Evolutionary conservation across 2,113 vertebrate species (phyloP).

Genomic region (Sarotherodon lohbergeri): DNA sequence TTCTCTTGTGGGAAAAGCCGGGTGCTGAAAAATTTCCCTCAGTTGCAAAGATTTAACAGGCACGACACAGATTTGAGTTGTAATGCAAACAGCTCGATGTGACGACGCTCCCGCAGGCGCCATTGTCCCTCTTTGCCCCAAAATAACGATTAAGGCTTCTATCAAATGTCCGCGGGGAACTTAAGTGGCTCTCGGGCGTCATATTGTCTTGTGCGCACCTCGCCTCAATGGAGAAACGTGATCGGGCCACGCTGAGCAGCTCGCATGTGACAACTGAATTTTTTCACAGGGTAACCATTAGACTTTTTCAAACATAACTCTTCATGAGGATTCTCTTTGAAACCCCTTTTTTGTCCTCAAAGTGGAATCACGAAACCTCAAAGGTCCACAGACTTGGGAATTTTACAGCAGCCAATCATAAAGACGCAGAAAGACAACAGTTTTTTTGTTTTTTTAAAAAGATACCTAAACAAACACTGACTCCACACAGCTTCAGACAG

Average conservation of each 20-base stretch:
- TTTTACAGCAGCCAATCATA: not conserved
- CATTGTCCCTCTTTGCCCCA: slow-evolving; percentile 54
- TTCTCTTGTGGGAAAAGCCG: slow-evolving; percentile 13
- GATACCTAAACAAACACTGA: slow-evolving; percentile 53
- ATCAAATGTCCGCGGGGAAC: slow-evolving; percentile 56
- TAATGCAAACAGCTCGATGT: not conserved
- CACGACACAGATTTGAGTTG: slow-evolving; percentile 9
- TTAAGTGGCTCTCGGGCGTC: slow-evolving; percentile 55
- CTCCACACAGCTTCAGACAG: slow-evolving; percentile 20
- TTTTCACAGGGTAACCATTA: slow-evolving; percentile 60
- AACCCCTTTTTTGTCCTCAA: not conserved
- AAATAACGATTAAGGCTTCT: slow-evolving; percentile 69
- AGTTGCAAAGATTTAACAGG: slow-evolving; percentile 40
- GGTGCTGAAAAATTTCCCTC: slow-evolving; percentile 51
- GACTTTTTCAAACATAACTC: slow-evolving; percentile 42
- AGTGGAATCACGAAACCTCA: slow-evolving; percentile 17
- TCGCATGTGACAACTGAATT: slow-evolving; percentile 18
- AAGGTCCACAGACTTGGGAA: not conserved
- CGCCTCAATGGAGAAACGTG: slow-evolving; percentile 46
- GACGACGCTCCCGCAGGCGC: slow-evolving; percentile 40
- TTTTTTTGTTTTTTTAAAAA: not conserved
- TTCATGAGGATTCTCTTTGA: not conserved
- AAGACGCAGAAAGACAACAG: slow-evolving; percentile 1
- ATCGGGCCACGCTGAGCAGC: slow-evolving; percentile 16
- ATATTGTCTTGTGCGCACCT: slow-evolving; percentile 23